phyloP scores from a whole-genome alignment of 2,113 vertebrate species.

The Elaphurus davidianus region DNA sequence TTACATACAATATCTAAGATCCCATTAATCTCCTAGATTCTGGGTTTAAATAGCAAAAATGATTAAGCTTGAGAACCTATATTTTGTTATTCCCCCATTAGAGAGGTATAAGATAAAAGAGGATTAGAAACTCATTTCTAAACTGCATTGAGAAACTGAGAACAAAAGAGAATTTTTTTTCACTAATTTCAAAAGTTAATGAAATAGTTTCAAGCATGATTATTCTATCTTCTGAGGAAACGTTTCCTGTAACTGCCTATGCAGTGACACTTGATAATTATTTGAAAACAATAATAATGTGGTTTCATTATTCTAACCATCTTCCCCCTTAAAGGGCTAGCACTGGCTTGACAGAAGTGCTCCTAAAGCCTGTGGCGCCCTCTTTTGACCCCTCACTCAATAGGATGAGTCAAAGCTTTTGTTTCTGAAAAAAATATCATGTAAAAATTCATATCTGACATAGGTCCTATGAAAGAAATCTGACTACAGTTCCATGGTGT shows the following conservation, averaged over 20 bases:
- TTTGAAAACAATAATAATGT: slow-evolving; percentile 59
- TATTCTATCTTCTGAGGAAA: slow-evolving; percentile 45
- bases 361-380: slow-evolving; percentile 53
- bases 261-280: slow-evolving; percentile 35
- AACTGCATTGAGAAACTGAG: background rate
- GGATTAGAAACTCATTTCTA: background rate
- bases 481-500: background rate
- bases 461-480: background rate
- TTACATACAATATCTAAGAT: background rate
- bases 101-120: background rate
- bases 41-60: background rate
- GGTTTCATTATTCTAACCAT: slow-evolving; percentile 30
- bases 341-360: background rate
- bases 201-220: slow-evolving; percentile 1
- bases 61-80: background rate
- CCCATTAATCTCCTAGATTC: background rate
- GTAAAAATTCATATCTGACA: background rate
- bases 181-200: background rate
- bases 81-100: background rate
- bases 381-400: slow-evolving; percentile 42
- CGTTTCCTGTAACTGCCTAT: slow-evolving; percentile 26
- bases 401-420: background rate
- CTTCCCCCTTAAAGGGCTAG: slow-evolving; percentile 32
- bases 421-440: background rate
- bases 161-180: background rate